Evolutionary conservation across 2,888 invertebrate species (phyloP), one percentile per base, ranked within the genome.

Genomic region (Agonopterix subpropinquella): DNA sequence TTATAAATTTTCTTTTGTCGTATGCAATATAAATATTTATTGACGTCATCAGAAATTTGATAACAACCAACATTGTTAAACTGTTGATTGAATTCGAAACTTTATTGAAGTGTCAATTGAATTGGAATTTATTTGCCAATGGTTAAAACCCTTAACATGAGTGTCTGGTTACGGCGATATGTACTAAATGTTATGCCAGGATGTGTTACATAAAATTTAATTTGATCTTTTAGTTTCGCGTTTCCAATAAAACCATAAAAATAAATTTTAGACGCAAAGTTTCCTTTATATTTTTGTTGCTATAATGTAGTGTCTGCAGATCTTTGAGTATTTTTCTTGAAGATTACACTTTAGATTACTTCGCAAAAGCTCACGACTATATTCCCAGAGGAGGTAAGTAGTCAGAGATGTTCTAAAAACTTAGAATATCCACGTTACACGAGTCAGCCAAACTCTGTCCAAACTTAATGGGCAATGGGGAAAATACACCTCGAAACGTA

Each of bases 131-230:
- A 55, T 56, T 52, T 56, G 45, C 56, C 59, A 66, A 64, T 64
- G 61, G 56, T 55, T 60, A 28, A 28, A 62, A 61, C 63, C 54
- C 53, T 49, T 46, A 57, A 45, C 47, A 47, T 36, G 54, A 59
- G 70, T 68, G 53, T 73, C 64, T 67, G 61, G 67, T 72, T 71
- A 64, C 68, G 49, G 53, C 60, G 50, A 64, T 28, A 60, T 50
- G 61, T 55, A 57, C 53, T 54, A 51, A 53, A 58, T 64, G 57
- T 66, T 64, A 65, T 63, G 55, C 39, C 43, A 45, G 53, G 52
- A 49, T 49, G 39, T 18, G 15, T 39, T 47, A 44, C 45, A 45
- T 56, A 54, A 58, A 58, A 54, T 51, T 54, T 48, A 65, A 64
- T 66, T 59, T 57, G 54, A 66, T 65, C 56, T 59, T 48, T 47